Base-by-base conservation (phyloP, 1,140 invertebrate genomes). In the Drosophila jambulina region DNA sequence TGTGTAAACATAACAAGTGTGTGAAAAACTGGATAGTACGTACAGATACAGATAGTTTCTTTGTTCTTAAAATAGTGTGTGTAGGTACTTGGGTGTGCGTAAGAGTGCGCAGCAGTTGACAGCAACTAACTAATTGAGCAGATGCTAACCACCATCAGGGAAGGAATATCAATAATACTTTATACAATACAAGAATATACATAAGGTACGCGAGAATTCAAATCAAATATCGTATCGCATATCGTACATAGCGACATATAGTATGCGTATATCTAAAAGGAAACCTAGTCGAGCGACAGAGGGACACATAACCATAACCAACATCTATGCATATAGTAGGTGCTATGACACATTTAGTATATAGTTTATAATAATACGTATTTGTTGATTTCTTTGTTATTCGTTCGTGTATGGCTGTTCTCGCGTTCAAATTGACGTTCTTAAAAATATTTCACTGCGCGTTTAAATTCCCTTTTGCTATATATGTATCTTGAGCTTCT, bases 1-100 rank as follows among this genome's bases (percentile, higher is more conserved):
- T 79, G 80, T 83, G 63, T 82, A 64, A 88, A 87, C 83, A 84
- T 87, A 87, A 87, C 83, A 45, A 87, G 83, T 87, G 83, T 87
- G 56, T 56, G 19, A 42, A 43, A 49, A 79, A 49, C 40, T 75
- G 62, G 45, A 70, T 48, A 48, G 25, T 70, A 54, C 32, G 58
- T 74, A 75, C 59, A 77, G 63, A 76, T 75, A 75, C 62, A 77
- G 60, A 77, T 71, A 87, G 65, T 72, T 65, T 42, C 23, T 69
- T 53, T 21, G 51, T 67, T 69, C 85, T 88, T 87, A 87, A 87
- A 77, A 80, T 87, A 87, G 62, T 12, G 53, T 23, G 53, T 56
- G 34, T 87, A 87, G 83, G 83, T 87, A 87, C 83, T 62, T 62
- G 65, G 72, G 74, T 87, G 69, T 87, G 84, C 80, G 68, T 74